Conservation (phyloP, 2,113 vertebrate genomes). For the Psittacara wagleri region DNA sequence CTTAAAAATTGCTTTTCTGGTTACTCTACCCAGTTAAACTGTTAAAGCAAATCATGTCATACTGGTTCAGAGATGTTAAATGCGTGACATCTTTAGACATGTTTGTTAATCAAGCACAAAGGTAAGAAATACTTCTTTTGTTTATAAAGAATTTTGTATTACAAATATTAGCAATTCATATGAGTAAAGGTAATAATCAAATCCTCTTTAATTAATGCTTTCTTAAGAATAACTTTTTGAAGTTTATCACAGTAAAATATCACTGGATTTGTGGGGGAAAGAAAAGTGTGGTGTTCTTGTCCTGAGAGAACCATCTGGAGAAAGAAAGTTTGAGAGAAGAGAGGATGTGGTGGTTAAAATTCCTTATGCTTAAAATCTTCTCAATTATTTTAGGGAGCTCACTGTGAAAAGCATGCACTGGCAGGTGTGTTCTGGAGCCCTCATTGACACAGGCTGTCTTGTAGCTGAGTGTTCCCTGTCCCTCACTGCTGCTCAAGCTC, state of each 20-base stretch:
- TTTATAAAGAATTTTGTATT: background rate
- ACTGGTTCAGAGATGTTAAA: background rate
- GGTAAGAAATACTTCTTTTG: background rate
- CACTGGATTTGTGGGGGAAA: background rate
- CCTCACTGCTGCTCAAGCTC: background rate
- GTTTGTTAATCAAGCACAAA: conserved; percentile 11
- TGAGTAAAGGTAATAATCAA: background rate
- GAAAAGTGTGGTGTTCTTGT: background rate
- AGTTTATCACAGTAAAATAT: background rate
- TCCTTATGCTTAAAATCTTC: background rate
- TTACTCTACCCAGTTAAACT: conserved; percentile 4
- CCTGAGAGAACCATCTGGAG: background rate
- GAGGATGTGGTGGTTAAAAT: background rate
- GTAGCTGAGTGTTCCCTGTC: background rate
- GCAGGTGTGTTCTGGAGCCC: background rate
- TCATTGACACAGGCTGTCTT: background rate
- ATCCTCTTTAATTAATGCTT: background rate
- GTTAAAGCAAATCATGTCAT: background rate
- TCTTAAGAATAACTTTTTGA: background rate
- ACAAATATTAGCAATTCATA: background rate
- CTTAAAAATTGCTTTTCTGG: background rate
- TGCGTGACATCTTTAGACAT: background rate
- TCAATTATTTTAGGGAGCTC: background rate
- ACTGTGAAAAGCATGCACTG: background rate
- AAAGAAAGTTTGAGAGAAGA: background rate